Conservation (phyloP, 2,113 vertebrate genomes). For the Oxyruncus cristatus region DNA sequence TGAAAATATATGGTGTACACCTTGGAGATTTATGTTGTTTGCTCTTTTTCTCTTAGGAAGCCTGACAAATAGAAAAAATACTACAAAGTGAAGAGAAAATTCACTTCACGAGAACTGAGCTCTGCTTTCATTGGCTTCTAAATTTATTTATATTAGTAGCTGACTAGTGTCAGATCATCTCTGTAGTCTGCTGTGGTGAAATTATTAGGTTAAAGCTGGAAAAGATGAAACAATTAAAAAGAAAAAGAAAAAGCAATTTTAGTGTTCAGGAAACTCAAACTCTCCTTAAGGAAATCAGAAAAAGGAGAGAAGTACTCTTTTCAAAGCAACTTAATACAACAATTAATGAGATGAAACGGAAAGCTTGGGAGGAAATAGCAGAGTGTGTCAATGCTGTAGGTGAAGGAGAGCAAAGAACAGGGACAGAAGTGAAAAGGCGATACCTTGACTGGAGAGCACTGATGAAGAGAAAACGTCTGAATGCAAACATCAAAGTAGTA, state of each 20-base stretch:
- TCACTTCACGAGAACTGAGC: conserved; percentile 31
- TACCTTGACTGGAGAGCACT: conserved; percentile 92
- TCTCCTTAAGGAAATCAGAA: conserved; percentile 91
- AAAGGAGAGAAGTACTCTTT: conserved; percentile 89
- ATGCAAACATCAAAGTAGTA: conserved; percentile 83
- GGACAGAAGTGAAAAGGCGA: conserved; percentile 89
- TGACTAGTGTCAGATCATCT: background rate
- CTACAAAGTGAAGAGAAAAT: conserved; percentile 37
- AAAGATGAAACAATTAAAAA: conserved; percentile 91
- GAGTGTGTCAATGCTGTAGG: conserved; percentile 90
- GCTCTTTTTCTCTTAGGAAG: conserved; percentile 56
- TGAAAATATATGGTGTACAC: background rate
- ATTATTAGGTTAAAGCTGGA: conserved; percentile 54
- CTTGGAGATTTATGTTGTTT: conserved; percentile 45
- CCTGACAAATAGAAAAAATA: conserved; percentile 45
- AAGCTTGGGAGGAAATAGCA: conserved; percentile 94
- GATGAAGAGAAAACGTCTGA: conserved; percentile 90
- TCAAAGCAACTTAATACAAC: conserved; percentile 95
- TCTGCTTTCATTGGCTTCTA: conserved; percentile 11
- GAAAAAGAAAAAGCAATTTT: conserved; percentile 96
- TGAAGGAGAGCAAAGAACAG: conserved; percentile 89
- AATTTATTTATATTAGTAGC: background rate
- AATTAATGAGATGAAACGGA: conserved; percentile 93
- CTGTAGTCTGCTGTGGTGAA: conserved; percentile 19
- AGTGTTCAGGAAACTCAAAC: conserved; percentile 94